phyloP scores from a whole-genome alignment of 1,140 invertebrate genomes.

The Meloidogyne floridensis region DNA sequence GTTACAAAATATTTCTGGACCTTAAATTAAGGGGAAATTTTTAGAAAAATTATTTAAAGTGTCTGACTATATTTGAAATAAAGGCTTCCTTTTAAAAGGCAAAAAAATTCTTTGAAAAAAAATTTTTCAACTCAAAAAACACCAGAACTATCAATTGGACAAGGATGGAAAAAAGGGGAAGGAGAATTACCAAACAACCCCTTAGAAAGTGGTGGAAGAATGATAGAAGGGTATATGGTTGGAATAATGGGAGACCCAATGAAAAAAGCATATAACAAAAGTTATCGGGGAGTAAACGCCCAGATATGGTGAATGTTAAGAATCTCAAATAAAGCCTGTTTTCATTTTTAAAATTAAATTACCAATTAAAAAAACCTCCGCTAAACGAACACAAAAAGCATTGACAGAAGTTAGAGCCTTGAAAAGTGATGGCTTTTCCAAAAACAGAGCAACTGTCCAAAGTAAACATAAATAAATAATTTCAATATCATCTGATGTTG shows the following conservation, averaged over 20 bases:
- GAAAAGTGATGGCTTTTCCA: slow-evolving; percentile 42
- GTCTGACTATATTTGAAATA: not conserved
- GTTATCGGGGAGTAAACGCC: too few relatives aligned
- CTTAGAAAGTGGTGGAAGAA: too few relatives aligned
- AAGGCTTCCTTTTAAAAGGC: not conserved
- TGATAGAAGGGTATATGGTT: too few relatives aligned
- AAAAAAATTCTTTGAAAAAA: not conserved
- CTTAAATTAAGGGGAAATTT: slow-evolving; percentile 8
- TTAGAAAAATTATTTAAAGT: not conserved
- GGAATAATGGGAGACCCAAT: too few relatives aligned
- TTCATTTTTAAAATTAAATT: not conserved
- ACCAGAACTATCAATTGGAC: too few relatives aligned
- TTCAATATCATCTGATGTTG: slow-evolving; percentile 47
- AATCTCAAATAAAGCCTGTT: too few relatives aligned
- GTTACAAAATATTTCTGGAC: slow-evolving; percentile 33
- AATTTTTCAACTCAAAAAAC: slow-evolving; percentile 22
- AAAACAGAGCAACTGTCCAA: slow-evolving; percentile 41
- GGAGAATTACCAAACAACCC: too few relatives aligned
- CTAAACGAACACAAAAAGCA: slow-evolving; percentile 41
- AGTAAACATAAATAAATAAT: slow-evolving; percentile 45
- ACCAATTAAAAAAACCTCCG: slow-evolving; percentile 50
- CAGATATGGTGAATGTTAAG: too few relatives aligned
- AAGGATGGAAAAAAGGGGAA: slow-evolving; percentile 5
- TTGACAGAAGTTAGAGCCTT: slow-evolving; percentile 39
- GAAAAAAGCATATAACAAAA: too few relatives aligned